Evolutionary conservation across 2,888 invertebrate species (phyloP).

Genomic region (Pachliopta kotzebuea): DNA sequence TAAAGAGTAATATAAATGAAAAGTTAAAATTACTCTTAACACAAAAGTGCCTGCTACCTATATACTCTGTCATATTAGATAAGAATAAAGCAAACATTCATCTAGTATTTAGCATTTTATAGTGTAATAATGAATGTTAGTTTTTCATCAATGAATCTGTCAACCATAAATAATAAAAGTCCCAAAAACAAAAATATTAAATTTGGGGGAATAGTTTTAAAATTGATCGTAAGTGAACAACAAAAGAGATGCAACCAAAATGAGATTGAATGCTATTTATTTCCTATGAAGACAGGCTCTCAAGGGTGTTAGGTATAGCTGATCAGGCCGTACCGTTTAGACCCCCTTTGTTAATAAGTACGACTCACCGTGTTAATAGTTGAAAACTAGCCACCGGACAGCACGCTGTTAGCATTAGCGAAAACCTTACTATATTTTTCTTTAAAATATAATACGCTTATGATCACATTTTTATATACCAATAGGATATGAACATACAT

Average conservation of each 20-base stretch:
- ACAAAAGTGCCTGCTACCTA: neutral
- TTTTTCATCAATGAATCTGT: too few relatives aligned
- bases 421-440: constrained; percentile 28
- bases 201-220: too few relatives aligned
- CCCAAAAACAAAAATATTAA: too few relatives aligned
- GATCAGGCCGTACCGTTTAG: constrained; percentile 65
- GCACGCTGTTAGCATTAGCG: constrained; percentile 43
- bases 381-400: constrained; percentile 73
- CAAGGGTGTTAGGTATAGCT: constrained; percentile 38
- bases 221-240: neutral
- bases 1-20: neutral
- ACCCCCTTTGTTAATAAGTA: constrained; percentile 69
- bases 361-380: constrained; percentile 73
- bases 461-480: neutral
- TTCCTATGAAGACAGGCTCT: constrained; percentile 25
- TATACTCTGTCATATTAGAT: neutral
- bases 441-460: neutral
- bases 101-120: too few relatives aligned
- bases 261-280: constrained; percentile 10
- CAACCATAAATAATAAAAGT: too few relatives aligned
- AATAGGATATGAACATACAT: too few relatives aligned
- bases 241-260: constrained; percentile 7
- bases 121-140: too few relatives aligned
- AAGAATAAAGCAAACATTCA: neutral
- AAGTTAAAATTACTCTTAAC: neutral